These are phyloP conservation scores for Dioctria linearis DNA, from an alignment of 2,888 invertebrate genomes.

Conservation along the genomic window DNA sequence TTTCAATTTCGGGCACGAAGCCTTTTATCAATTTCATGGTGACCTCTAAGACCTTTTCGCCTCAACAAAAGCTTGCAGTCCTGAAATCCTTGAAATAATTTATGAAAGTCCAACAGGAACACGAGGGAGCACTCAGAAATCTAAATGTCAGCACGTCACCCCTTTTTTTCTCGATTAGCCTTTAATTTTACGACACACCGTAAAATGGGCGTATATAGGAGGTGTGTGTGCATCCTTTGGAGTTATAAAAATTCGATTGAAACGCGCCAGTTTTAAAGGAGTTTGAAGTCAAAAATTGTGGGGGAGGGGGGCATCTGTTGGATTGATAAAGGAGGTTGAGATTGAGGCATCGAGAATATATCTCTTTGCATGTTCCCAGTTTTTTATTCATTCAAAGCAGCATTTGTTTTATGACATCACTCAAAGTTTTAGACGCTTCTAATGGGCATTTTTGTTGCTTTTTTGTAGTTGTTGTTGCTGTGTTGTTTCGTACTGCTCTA, in stretches of 20 bases:
- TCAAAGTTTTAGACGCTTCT: slow-evolving; percentile 7
- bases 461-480: no score
- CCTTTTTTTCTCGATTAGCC: slow-evolving; percentile 54
- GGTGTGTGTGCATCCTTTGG: not conserved
- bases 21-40: slow-evolving; percentile 48
- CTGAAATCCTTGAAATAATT: slow-evolving; percentile 53
- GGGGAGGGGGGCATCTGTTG: no score
- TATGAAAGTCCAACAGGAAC: slow-evolving; percentile 52
- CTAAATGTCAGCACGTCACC: slow-evolving; percentile 54
- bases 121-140: slow-evolving; percentile 54
- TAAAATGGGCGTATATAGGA: no score
- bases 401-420: slow-evolving; percentile 20
- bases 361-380: not conserved
- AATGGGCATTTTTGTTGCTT: no score
- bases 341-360: slow-evolving; percentile 1
- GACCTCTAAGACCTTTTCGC: slow-evolving; percentile 22
- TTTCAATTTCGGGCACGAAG: slow-evolving; percentile 52
- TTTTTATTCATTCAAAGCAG: not conserved
- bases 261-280: no score
- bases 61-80: slow-evolving; percentile 11
- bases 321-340: not conserved
- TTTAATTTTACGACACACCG: slow-evolving; percentile 49
- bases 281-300: no score
- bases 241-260: no score
- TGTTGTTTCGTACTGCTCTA: not conserved